A percentile compares a stretch with the other conserved stretches of the same genome.
phyloP scores from a whole-genome alignment of 2,888 invertebrate genomes.

The Aphrophora alni region DNA sequence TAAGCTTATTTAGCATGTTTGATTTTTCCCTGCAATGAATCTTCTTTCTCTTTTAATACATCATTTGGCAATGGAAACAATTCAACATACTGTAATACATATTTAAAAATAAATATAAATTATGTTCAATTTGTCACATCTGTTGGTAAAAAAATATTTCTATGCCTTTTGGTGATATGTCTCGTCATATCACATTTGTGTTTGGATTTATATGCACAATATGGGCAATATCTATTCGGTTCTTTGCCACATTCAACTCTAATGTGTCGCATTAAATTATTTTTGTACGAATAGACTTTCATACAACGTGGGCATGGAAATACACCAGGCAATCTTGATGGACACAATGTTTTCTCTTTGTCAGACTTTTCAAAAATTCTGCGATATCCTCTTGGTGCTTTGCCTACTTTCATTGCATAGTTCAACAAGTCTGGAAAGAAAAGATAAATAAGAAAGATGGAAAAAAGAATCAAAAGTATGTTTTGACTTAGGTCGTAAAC shows the following conservation, averaged over 20 bases:
- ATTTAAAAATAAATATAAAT: too few relatives aligned
- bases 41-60: too few relatives aligned
- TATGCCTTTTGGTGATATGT: conserved; percentile 44
- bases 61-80: too few relatives aligned
- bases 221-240: conserved; percentile 57
- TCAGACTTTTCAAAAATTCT: conserved; percentile 11
- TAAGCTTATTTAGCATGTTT: too few relatives aligned
- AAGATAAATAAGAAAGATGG: not conserved
- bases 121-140: not conserved
- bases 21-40: too few relatives aligned
- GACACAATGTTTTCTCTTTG: conserved; percentile 34
- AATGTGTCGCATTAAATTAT: conserved; percentile 53
- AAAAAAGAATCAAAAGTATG: not conserved
- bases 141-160: conserved; percentile 25
- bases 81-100: too few relatives aligned
- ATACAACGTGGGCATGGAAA: conserved; percentile 50
- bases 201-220: conserved; percentile 53
- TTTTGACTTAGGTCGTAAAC: not conserved
- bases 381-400: not conserved
- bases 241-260: conserved; percentile 57
- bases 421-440: conserved; percentile 35
- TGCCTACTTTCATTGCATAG: conserved; percentile 36
- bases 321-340: conserved; percentile 40
- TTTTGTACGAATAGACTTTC: conserved; percentile 48
- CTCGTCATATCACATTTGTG: conserved; percentile 46